phyloP scores from a whole-genome alignment of 2,797 vertebrate species.

The Rhabdophis nuchalis region DNA sequence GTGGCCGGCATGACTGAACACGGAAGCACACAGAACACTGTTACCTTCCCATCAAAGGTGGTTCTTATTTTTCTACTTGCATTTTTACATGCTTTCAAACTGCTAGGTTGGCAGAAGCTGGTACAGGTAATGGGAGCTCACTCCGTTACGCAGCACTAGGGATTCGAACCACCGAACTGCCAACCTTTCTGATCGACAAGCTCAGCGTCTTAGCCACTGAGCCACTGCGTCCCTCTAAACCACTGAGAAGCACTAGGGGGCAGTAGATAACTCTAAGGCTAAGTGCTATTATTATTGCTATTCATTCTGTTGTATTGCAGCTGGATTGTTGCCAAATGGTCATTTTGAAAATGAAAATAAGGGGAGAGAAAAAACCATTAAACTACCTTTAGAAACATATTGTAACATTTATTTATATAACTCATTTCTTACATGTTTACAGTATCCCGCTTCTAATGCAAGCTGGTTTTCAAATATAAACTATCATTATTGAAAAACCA shows the following conservation, averaged over 20 bases:
- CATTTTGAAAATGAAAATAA: not conserved
- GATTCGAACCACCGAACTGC: too few species aligned
- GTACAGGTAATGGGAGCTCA: too few species aligned
- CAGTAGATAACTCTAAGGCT: not conserved
- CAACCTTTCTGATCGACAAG: too few species aligned
- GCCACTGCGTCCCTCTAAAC: too few species aligned
- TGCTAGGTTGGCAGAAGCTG: too few species aligned
- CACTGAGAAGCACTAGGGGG: not conserved
- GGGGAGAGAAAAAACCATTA: not conserved
- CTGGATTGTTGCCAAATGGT: not conserved
- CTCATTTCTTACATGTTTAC: not conserved
- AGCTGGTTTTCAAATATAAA: not conserved
- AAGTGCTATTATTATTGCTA: not conserved
- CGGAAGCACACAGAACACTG: too few species aligned
- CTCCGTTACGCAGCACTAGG: too few species aligned
- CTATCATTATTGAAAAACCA: not conserved
- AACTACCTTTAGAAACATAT: not conserved
- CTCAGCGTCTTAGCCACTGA: too few species aligned
- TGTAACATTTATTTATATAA: not conserved
- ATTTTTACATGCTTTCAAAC: too few species aligned
- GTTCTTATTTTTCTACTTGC: too few species aligned
- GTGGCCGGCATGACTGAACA: too few species aligned
- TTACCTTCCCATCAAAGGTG: too few species aligned
- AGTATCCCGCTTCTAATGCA: not conserved
- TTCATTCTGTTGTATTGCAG: not conserved